Evolutionary conservation across 2,888 invertebrate genomes (phyloP), one percentile per base, ranked within the genome.

Genomic region (Emmelina monodactyla): DNA sequence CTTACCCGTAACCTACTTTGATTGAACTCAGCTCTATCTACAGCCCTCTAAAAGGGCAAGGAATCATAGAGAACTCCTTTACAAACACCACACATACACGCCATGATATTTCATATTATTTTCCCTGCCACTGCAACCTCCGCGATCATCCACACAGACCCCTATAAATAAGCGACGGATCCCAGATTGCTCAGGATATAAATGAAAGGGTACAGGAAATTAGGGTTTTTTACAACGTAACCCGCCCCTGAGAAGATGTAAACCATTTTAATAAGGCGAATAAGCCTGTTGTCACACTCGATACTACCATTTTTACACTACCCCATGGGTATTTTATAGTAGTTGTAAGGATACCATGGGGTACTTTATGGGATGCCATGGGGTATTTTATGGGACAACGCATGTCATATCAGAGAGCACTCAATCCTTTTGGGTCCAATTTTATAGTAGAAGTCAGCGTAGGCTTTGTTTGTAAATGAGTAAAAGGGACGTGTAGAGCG

Each of bases 201-300:
- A 76, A 78, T 73, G 78, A 76, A 79, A 76, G 78, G 78, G 78
- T 73, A 65, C 68, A 70, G 73, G 76, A 76, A 76, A 79, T 79
- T 78, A 76, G 73, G 78, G 75, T 72, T 76, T 76, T 75, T 76
- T 76, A 75, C 62, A 62, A 61, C 71, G 66, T 59, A 61, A 62
- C 62, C 63, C 54, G 57, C 39, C 51, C 55, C 53, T 54, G 47
- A 42, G 50, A 49, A 49, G 49, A 60, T 57, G 63, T 73, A 70
- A 75, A 72, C 69, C 70, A 76, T 73, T 75, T 76, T 40, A 25
- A 25, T 25, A 25, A 25, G 25, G 25, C 11, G 25, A n/a, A 25
- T 25, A 25, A 25, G 25, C n/a, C 11, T 11, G 25, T 25, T 25
- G n/a, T n/a, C n/a, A n/a, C n/a, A n/a, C n/a, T n/a, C n/a, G n/a